phyloP scores from a whole-genome alignment of 2,888 invertebrate genomes.

The Himalopsyche kuldschensis region DNA sequence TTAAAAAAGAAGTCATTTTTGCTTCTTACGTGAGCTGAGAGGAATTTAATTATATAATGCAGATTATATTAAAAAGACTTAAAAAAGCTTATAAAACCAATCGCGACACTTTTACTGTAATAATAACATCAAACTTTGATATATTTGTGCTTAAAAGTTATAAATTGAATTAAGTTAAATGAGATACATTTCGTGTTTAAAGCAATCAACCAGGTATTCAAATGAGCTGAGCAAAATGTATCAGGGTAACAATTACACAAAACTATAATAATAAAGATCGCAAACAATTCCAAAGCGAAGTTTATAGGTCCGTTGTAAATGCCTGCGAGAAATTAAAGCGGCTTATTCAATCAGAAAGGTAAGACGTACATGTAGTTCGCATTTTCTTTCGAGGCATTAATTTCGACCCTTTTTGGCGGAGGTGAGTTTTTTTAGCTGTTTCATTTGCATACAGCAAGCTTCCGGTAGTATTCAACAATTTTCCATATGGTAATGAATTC shows the following conservation, averaged over 20 bases:
- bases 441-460: not conserved
- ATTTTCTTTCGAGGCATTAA: not conserved
- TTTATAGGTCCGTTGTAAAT: conserved; percentile 9
- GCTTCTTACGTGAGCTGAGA: no score
- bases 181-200: not conserved
- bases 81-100: no score
- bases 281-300: not conserved
- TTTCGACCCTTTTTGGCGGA: not conserved
- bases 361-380: not conserved
- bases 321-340: not conserved
- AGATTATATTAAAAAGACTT: no score
- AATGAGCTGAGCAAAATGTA: not conserved
- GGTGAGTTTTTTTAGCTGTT: not conserved
- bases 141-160: no score
- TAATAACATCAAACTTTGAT: no score
- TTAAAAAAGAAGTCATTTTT: no score
- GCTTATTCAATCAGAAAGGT: not conserved
- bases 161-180: no score
- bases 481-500: not conserved
- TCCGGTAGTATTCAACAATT: not conserved
- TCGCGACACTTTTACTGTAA: no score
- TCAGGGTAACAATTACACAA: not conserved
- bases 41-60: no score
- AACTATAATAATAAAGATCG: not conserved
- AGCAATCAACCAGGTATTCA: not conserved